Evolutionary conservation across 2,113 vertebrate species (phyloP).

Genomic region (Mus pahari): DNA sequence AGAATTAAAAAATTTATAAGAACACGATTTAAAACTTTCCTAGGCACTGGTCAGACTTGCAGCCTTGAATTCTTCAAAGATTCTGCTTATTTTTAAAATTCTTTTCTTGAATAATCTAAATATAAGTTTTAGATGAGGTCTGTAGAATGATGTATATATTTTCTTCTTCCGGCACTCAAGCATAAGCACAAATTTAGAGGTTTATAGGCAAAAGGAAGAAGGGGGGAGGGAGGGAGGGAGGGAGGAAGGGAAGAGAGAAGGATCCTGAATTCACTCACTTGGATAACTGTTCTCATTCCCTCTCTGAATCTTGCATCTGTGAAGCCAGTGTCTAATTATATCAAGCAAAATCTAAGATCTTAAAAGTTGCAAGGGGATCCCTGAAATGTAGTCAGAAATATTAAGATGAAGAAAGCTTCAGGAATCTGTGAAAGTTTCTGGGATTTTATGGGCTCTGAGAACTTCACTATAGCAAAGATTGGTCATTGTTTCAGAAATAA

Average conservation of each 20-base stretch:
- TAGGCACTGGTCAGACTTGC: background rate
- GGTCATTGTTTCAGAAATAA: background rate
- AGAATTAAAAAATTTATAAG: background rate
- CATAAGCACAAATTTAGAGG: background rate
- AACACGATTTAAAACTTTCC: background rate
- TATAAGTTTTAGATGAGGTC: conserved; percentile 57
- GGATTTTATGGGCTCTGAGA: background rate
- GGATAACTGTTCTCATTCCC: background rate
- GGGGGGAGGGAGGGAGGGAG: background rate
- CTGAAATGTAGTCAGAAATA: conserved; percentile 20
- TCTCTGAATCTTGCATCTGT: background rate
- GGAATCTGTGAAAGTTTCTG: background rate
- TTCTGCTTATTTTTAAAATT: conserved; percentile 18
- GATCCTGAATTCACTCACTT: background rate
- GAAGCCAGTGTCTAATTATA: background rate
- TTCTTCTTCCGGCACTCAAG: conserved; percentile 17
- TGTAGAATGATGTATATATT: conserved; percentile 41
- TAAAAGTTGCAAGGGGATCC: background rate
- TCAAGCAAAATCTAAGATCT: background rate
- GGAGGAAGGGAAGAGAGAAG: background rate
- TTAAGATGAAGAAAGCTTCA: background rate
- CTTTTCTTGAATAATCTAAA: conserved; percentile 53
- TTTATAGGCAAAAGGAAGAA: background rate
- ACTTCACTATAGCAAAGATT: background rate
- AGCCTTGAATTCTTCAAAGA: conserved; percentile 7